Conservation (phyloP, 1,140 invertebrate species). For the Galendromus occidentalis region DNA sequence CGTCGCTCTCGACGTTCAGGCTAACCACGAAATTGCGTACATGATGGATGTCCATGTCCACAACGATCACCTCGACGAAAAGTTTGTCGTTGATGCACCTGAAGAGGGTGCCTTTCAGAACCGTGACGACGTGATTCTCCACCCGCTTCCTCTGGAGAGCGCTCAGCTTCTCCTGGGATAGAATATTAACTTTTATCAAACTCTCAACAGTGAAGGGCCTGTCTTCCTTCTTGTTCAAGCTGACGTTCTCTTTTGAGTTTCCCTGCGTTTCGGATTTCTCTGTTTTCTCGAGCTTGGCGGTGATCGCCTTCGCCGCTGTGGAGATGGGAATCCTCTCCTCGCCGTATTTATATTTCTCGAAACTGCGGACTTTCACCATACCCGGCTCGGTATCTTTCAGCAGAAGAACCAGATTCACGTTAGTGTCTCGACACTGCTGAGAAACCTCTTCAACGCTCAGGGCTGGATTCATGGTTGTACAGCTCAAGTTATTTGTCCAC, state of each 20-base stretch:
- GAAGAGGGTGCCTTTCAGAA: conserved; percentile 26
- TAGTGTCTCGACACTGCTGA: conserved; percentile 39
- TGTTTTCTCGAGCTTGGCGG: conserved; percentile 25
- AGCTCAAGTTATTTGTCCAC: conserved; percentile 36
- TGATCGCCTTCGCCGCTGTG: conserved; percentile 38
- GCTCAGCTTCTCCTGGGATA: conserved; percentile 12
- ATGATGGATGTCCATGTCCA: conserved; percentile 34
- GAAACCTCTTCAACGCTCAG: conserved; percentile 42
- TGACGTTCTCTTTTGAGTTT: conserved; percentile 19
- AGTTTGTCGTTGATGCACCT: conserved; percentile 25
- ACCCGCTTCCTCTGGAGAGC: conserved; percentile 30
- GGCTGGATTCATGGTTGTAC: conserved; percentile 32
- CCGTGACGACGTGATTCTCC: conserved; percentile 32
- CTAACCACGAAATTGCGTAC: conserved; percentile 35
- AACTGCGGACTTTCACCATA: conserved; percentile 36
- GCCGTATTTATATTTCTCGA: conserved; percentile 33
- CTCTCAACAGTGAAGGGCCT: background rate
- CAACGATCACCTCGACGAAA: conserved; percentile 36
- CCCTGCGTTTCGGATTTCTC: conserved; percentile 11
- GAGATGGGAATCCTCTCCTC: conserved; percentile 37
- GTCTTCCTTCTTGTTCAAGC: background rate
- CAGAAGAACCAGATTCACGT: conserved; percentile 42
- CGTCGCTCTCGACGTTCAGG: conserved; percentile 36
- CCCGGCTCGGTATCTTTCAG: conserved; percentile 43
- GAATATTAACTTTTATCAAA: background rate